Base-by-base conservation (phyloP, 2,797 vertebrate genomes). In the Ptychobarbus kaznakovi region DNA sequence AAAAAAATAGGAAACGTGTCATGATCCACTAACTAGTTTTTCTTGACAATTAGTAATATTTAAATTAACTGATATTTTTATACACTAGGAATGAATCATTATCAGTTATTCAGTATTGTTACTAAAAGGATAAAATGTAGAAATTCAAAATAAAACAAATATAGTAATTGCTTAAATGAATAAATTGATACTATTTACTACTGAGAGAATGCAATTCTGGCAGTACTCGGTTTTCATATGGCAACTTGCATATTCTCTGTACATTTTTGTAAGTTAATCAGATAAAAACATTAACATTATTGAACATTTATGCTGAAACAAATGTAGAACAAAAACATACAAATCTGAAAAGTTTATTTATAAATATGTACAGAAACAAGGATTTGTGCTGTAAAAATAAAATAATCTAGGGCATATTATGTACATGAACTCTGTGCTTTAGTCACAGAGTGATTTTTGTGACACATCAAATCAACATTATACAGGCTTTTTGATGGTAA, bases 291-390 rank as follows among this genome's bases (percentile, higher is more conserved):
- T 53, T 20, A 76, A 15, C 6, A 38, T 56, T 16, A 35, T 18
- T 66, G 15, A 35, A 68, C 51, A 77, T 15, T 58, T n/a, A 40
- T 77, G 51, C 7, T 40, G 13, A 58, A 38, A 42, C 15, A n/a
- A 56, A 12, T 35, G 2, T 53, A 6, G 16, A 53, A 76, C 38
- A 66, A 46, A 46, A 3, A 1, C 1, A 46, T 18, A 11, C 1
- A 8, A 10, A 42, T 78, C n/a, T 42, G 10, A 81, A 38, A 53
- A 51, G 8, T 69, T 38, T 53, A 53, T 69, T 81, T 22, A 68
- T 51, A 68, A 8, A 66, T 66, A 80, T 80, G 28, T 35, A 28
- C 76, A 44, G 6, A 68, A 35, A 66, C 44, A 66, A 66, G 13
- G 4, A 78, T 49, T 65, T 49, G 42, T 46, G n/a, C 11, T 68